Conservation (phyloP, 2,797 vertebrate species). For the Cuculus canorus region DNA sequence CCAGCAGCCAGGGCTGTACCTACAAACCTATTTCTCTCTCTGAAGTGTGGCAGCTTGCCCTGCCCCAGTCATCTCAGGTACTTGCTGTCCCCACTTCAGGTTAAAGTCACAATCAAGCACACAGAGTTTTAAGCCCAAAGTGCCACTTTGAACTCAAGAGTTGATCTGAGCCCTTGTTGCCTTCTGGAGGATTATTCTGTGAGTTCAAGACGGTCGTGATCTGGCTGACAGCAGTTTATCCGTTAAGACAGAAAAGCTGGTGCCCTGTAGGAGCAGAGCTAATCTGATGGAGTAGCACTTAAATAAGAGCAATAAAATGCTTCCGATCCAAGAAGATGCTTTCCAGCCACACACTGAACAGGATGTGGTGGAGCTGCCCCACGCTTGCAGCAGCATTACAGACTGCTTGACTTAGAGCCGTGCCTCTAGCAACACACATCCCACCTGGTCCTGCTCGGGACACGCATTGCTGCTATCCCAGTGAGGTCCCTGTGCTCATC, state of each 20-base stretch:
- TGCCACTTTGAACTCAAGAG: conserved; percentile 6
- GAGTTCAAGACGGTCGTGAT: not conserved
- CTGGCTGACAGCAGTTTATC: conserved; percentile 6
- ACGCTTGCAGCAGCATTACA: rapidly evolving
- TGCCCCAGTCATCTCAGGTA: not conserved
- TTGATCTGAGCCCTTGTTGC: not conserved
- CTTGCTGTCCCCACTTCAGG: not conserved
- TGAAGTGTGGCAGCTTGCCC: not conserved
- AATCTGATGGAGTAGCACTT: not conserved
- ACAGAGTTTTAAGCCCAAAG: not conserved
- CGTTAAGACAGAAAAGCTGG: conserved; percentile 29
- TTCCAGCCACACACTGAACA: not conserved
- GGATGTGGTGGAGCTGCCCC: not conserved
- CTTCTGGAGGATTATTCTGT: not conserved
- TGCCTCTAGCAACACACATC: rapidly evolving
- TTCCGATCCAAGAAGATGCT: not conserved
- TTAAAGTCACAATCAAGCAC: not conserved
- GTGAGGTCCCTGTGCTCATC: not conserved
- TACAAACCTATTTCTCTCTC: not conserved
- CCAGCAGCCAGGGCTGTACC: not conserved
- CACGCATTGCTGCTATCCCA: rapidly evolving
- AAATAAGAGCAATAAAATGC: not conserved
- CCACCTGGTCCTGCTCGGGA: rapidly evolving
- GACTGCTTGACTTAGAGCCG: rapidly evolving
- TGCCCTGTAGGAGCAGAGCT: not conserved